phyloP scores from a whole-genome alignment of 2,113 vertebrate genomes.

The Notechis scutatus region DNA sequence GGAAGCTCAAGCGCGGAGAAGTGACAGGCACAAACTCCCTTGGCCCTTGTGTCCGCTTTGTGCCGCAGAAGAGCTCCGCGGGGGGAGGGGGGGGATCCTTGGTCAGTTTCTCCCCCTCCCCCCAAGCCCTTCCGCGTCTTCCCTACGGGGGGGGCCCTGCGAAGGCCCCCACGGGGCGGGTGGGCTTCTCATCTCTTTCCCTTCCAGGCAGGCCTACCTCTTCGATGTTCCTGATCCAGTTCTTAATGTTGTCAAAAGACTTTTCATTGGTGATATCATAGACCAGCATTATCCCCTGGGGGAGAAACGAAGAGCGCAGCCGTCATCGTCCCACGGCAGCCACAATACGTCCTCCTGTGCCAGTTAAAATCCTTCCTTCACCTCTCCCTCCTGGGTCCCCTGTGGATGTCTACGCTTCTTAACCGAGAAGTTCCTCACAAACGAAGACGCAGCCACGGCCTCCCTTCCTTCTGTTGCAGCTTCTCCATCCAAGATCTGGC shows the following conservation, averaged over 20 bases:
- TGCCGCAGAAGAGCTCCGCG: neutral
- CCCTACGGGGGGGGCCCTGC: neutral
- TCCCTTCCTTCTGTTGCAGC: neutral
- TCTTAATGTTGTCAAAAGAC: constrained; percentile 98
- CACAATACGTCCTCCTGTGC: neutral
- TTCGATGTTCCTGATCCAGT: constrained; percentile 98
- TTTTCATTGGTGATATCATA: constrained; percentile 98
- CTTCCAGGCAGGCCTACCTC: constrained; percentile 74
- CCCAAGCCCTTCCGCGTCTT: neutral
- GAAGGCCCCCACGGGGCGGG: neutral
- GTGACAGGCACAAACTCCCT: no score
- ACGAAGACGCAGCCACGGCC: neutral
- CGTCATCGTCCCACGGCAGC: neutral
- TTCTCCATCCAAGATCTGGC: neutral
- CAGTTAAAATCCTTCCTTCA: neutral
- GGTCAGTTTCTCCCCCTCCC: neutral
- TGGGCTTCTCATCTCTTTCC: no score
- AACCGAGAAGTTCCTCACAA: neutral
- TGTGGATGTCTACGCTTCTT: neutral
- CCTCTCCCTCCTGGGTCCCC: neutral
- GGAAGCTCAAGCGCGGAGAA: neutral
- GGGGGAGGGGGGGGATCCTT: neutral
- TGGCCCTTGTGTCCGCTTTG: neutral
- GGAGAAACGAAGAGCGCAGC: constrained; percentile 4
- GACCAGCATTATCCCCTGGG: constrained; percentile 95